phyloP scores from a whole-genome alignment of 2,113 vertebrate genomes.

The Cebidichthys violaceus region DNA sequence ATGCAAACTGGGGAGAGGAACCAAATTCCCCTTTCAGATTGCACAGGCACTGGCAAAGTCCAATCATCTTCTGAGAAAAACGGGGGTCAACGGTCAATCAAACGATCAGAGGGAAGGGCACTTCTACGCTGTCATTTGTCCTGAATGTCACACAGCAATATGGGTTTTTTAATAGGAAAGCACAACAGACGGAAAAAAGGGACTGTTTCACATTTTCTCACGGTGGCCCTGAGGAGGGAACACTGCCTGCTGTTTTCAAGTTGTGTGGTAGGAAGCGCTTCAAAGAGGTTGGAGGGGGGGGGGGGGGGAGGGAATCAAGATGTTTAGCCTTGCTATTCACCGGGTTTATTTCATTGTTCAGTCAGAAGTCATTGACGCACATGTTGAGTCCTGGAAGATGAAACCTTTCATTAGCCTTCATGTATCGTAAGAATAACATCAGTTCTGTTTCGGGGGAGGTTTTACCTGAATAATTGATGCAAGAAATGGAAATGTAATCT shows the following conservation, averaged over 20 bases:
- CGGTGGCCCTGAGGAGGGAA: constrained; percentile 44
- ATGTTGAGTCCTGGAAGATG: neutral
- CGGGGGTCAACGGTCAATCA: constrained; percentile 54
- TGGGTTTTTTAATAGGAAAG: constrained; percentile 17
- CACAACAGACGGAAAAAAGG: constrained; percentile 18
- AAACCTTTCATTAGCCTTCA: constrained; percentile 13
- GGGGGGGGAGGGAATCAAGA: constrained; percentile 6
- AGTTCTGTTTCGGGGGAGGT: neutral
- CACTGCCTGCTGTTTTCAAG: constrained; percentile 12
- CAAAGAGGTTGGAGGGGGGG: neutral
- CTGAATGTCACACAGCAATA: constrained; percentile 22
- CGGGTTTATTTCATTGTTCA: constrained; percentile 32
- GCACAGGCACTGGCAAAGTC: constrained; percentile 21
- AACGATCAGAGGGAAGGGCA: constrained; percentile 2
- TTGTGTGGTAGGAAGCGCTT: neutral
- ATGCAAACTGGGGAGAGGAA: constrained; percentile 24
- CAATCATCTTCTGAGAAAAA: constrained; percentile 45
- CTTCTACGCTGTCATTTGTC: constrained; percentile 28
- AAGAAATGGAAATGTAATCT: constrained; percentile 42
- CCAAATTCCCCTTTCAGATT: constrained; percentile 38
- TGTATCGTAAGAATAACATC: neutral
- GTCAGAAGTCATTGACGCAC: constrained; percentile 35
- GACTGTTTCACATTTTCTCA: constrained; percentile 27
- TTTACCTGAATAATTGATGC: constrained; percentile 38
- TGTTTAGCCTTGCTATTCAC: constrained; percentile 49